Conservation (phyloP, 2,113 vertebrate genomes). For the Nothocercus nigrocapillus region DNA sequence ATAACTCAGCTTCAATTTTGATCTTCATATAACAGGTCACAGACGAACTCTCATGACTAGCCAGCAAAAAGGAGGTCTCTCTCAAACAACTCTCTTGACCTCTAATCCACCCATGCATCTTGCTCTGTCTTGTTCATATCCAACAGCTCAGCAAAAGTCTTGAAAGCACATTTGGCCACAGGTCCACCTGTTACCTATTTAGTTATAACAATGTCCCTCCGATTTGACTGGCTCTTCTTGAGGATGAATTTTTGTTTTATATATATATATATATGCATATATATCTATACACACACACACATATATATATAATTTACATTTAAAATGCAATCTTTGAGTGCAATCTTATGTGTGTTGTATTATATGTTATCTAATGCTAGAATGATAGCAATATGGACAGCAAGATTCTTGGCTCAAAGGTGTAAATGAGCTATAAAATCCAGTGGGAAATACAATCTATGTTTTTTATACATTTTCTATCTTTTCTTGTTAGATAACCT, state of each 20-base stretch:
- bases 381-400: not conserved
- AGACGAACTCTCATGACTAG: not conserved
- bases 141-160: not conserved
- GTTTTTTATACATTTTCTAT: not conserved
- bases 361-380: not conserved
- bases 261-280: too few relatives aligned
- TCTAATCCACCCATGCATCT: not conserved
- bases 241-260: not conserved
- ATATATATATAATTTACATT: not conserved
- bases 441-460: not conserved
- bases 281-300: too few relatives aligned
- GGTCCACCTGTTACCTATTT: not conserved
- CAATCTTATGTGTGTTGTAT: not conserved
- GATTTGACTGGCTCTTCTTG: not conserved
- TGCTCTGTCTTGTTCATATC: not conserved
- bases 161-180: not conserved
- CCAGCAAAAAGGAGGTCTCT: not conserved
- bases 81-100: not conserved
- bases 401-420: not conserved
- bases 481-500: not conserved
- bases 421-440: not conserved
- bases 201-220: not conserved
- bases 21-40: not conserved
- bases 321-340: not conserved
- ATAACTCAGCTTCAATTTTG: not conserved